phyloP scores from a whole-genome alignment of 2,888 invertebrate species.

The Frankliniella intonsa region DNA sequence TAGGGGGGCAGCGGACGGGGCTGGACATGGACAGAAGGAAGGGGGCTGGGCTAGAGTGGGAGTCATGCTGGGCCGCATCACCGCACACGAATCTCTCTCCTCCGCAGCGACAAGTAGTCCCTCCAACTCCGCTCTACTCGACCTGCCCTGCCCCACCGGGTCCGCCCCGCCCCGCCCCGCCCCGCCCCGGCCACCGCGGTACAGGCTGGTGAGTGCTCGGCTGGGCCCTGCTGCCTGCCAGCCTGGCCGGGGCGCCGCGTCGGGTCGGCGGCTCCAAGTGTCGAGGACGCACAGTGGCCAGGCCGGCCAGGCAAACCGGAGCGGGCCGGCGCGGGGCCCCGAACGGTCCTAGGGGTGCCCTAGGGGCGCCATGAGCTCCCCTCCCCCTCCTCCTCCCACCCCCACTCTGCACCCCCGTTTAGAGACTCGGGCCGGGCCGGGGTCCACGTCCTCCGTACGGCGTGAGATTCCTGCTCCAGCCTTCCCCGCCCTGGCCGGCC shows the following conservation, averaged over 20 bases:
- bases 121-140: conserved; percentile 37
- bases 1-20: conserved; percentile 32
- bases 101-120: conserved; percentile 29
- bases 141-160: conserved; percentile 38
- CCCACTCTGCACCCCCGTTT: conserved; percentile 30
- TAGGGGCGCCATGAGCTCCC: not conserved
- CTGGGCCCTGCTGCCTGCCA: conserved; percentile 49
- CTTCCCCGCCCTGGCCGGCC: not conserved
- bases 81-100: conserved; percentile 29
- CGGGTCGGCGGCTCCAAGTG: conserved; percentile 10
- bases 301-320: too few relatives aligned
- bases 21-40: conserved; percentile 17
- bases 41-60: conserved; percentile 35
- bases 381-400: conserved; percentile 28
- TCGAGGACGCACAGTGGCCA: conserved; percentile 4
- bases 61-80: conserved; percentile 35
- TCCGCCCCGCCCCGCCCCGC: conserved; percentile 30
- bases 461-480: not conserved
- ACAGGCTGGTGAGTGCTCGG: conserved; percentile 47
- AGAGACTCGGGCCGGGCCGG: not conserved
- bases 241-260: conserved; percentile 29
- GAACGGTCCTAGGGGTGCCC: conserved; percentile 14
- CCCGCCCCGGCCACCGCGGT: conserved; percentile 42
- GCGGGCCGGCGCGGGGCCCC: conserved; percentile 27
- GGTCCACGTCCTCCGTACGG: too few relatives aligned